Evolutionary conservation across 2,888 invertebrate species (phyloP), one percentile per base, ranked within the genome.

Genomic region (Apotomis betuletana): DNA sequence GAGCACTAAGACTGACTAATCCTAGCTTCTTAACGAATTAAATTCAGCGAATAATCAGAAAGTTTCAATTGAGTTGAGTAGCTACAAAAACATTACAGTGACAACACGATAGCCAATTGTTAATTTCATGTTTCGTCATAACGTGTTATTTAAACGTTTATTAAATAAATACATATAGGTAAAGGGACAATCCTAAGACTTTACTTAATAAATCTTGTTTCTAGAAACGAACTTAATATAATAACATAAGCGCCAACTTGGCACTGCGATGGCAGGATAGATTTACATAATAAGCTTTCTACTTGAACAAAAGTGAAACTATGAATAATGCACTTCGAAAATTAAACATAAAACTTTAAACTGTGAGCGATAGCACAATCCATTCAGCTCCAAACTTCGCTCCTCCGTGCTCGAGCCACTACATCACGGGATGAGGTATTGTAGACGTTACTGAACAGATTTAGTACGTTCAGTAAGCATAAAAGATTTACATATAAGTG

Each of bases 341-440:
- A 57, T 57, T 57, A 57, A 57, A 38, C 57, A 57, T 49, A 9
- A 49, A 49, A 5, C 38, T 38, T 10, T 9, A 55, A 13, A 54
- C 15, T 15, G 3, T 36, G 27, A 55, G 49, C 9, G 49, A 55
- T n/a, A 27, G 36, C n/a, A 36, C 36, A 10, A 36, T n/a, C 57
- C n/a, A 36, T 57, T 10, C 57, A 57, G 57, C 57, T 36, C 15
- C 10, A 27, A 57, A 57, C 57, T 57, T 57, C 36, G 5, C 57
- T 5, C 15, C 55, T 55, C 27, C 55, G 55, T 55, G 55, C 55
- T 27, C 55, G 9, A 55, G 55, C 55, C 27, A 36, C 27, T 36
- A 55, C 13, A 55, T 55, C 15, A 57, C 10, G 1, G 57, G 27
- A 36, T 57, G 36, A 57, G 9, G 12, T 36, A 57, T 27, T 36